These are phyloP conservation scores for Crypturellus undulatus DNA, from an alignment of 2,113 vertebrate species.

Conservation along the genomic window DNA sequence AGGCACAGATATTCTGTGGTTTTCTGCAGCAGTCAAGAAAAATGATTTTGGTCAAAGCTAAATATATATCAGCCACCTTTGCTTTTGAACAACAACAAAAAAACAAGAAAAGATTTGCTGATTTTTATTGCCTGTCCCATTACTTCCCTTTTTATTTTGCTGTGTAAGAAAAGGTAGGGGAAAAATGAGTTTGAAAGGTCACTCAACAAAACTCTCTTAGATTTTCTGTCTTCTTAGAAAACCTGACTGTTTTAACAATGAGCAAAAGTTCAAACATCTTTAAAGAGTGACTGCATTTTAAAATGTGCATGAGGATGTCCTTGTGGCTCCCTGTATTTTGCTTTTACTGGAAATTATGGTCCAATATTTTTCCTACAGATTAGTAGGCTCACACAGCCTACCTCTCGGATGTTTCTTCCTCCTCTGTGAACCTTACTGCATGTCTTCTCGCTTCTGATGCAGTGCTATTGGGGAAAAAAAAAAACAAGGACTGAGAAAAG, in stretches of 20 bases:
- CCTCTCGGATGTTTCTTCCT: accelerated
- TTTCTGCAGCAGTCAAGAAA: not conserved
- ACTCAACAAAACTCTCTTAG: not conserved
- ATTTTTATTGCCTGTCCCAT: not conserved
- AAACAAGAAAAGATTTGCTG: not conserved
- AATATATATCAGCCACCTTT: not conserved
- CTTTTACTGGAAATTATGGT: not conserved
- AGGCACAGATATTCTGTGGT: accelerated
- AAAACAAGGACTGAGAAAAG: not conserved
- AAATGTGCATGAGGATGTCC: not conserved
- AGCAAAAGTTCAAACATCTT: not conserved
- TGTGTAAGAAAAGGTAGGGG: not conserved
- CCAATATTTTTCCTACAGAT: not conserved
- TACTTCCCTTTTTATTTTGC: not conserved
- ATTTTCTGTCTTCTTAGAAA: not conserved
- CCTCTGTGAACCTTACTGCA: not conserved
- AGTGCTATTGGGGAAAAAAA: not conserved
- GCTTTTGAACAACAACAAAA: not conserved
- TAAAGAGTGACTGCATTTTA: not conserved
- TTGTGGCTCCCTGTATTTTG: not conserved
- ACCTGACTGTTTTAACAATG: not conserved
- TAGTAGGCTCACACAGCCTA: not conserved
- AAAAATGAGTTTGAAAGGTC: not conserved
- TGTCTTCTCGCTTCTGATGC: not conserved
- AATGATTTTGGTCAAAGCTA: not conserved